A percentile compares a stretch with the other conserved stretches of the same genome.
Evolutionary conservation across 2,113 vertebrate genomes (phyloP).

Genomic region (Perca flavescens): DNA sequence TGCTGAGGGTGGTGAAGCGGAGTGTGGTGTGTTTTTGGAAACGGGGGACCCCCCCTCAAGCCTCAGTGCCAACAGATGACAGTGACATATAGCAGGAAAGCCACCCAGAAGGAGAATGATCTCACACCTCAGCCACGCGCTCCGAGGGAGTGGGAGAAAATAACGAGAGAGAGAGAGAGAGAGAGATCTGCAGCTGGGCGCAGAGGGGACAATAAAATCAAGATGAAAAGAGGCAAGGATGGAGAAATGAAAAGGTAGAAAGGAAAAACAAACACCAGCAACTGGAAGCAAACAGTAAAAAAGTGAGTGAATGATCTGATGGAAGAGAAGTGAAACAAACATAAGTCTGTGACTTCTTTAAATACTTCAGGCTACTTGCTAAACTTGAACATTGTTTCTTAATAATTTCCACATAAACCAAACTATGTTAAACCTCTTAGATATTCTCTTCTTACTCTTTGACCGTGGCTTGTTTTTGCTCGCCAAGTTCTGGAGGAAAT

Average conservation of each 20-base stretch:
- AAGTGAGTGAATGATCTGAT: constrained; percentile 15
- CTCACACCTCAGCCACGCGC: constrained; percentile 83
- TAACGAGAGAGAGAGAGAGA: constrained; percentile 28
- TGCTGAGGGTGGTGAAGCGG: constrained; percentile 68
- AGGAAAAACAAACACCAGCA: constrained; percentile 46
- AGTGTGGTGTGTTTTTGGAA: constrained; percentile 73
- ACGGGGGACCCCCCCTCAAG: constrained; percentile 75
- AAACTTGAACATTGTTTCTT: constrained; percentile 23
- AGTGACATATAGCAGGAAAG: constrained; percentile 86
- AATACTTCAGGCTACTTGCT: constrained; percentile 30
- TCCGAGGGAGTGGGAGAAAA: constrained; percentile 67
- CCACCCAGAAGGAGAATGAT: constrained; percentile 87
- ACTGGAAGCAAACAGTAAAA: constrained; percentile 12
- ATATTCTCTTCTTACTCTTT: constrained; percentile 43
- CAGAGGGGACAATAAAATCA: constrained; percentile 67
- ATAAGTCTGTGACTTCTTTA: constrained; percentile 11
- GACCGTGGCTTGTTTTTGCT: constrained; percentile 9
- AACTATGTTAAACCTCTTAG: constrained; percentile 49
- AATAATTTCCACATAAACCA: constrained; percentile 48
- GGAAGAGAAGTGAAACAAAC: constrained; percentile 13
- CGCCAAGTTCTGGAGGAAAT: constrained; percentile 42
- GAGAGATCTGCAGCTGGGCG: constrained; percentile 69
- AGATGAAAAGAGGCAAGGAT: constrained; percentile 61
- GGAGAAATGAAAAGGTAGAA: constrained; percentile 45
- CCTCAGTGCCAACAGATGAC: constrained; percentile 83